Evolutionary conservation across 2,113 vertebrate genomes (phyloP), one percentile per base, ranked within the genome.

Genomic region (Prunella himalayana): DNA sequence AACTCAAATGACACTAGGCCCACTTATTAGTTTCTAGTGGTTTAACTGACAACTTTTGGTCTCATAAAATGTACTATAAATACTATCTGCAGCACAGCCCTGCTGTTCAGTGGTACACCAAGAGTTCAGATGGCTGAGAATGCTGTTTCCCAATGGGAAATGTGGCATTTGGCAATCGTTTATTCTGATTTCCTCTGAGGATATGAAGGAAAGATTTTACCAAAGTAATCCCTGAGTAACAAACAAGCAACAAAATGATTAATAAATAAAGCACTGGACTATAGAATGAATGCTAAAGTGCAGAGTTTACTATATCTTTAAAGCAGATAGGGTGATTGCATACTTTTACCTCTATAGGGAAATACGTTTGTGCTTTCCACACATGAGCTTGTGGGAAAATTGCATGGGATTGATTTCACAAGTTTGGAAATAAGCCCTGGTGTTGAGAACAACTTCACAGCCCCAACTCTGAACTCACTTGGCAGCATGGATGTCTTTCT

Each of bases 1-100:
- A 95, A 56, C 82, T 94, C 89, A 97, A 89, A 94, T 96, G 95
- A 91, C 88, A 95, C 85, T 91, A 95, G 79, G 77, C 93, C 54
- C 80, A 92, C 96, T 95, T 94, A 97, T 96, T 95, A 95, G 92
- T 97, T 95, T 97, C 95, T 95, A 79, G 97, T 97, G 97, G 97
- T 97, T 97, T 97, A 97, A 97, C 95, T 97, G 96, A 95, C 95
- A 95, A 94, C 73, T 95, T 90, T 97, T 96, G 94, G 94, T 95
- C 91, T 91, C 97, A 87, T 94, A 95, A 94, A 94, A 96, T 78
- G 73, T 97, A 39, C 96, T 97, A 96, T 89, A 96, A 97, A 97
- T 97, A 95, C 88, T 86, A 68, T 72, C 80, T 44, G 61, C 73
- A 82, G 63, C 77, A 80, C 75, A 91, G 77, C 59, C 88, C 96